A percentile compares a stretch with the other conserved stretches of the same genome.
phyloP scores from a whole-genome alignment of 2,113 vertebrate genomes.

The Electrona antarctica region DNA sequence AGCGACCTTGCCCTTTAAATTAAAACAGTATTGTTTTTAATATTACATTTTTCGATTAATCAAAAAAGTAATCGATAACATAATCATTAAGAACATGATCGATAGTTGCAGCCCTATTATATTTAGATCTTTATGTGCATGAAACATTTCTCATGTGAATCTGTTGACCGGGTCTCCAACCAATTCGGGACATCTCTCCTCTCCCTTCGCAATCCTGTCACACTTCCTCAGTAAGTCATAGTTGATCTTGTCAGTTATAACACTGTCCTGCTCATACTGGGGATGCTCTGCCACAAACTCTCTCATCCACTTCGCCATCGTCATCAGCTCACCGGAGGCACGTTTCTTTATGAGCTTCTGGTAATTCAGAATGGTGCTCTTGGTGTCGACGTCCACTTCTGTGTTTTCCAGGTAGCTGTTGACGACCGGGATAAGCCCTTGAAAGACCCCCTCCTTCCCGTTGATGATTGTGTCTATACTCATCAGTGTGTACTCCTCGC shows the following conservation, averaged over 20 bases:
- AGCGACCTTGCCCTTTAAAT: conserved; percentile 60
- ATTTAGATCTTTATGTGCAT: conserved; percentile 34
- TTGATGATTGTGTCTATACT: conserved; percentile 99
- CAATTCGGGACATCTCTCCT: conserved; percentile 89
- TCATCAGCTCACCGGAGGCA: conserved; percentile 98
- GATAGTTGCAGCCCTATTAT: conserved; percentile 70
- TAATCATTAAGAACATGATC: conserved; percentile 40
- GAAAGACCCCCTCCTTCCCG: conserved; percentile 97
- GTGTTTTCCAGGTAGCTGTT: conserved; percentile 98
- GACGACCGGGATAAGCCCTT: conserved; percentile 94
- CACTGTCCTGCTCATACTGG: conserved; percentile 93
- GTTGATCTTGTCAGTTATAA: conserved; percentile 94
- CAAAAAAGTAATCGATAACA: too few relatives aligned
- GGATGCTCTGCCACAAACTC: conserved; percentile 91
- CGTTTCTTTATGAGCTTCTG: conserved; percentile 97
- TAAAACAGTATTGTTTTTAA: conserved; percentile 91
- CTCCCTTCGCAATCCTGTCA: conserved; percentile 87
- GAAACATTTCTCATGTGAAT: conserved; percentile 75
- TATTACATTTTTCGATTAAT: conserved; percentile 87
- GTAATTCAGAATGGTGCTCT: conserved; percentile 97
- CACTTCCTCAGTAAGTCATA: conserved; percentile 91
- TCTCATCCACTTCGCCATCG: conserved; percentile 96
- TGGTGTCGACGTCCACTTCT: conserved; percentile 98
- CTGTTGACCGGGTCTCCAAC: conserved; percentile 86
- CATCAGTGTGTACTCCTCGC: conserved; percentile 91